These are phyloP conservation scores for Nyctalus aviator DNA, from an alignment of 2,797 vertebrate species.

Conservation along the genomic window DNA sequence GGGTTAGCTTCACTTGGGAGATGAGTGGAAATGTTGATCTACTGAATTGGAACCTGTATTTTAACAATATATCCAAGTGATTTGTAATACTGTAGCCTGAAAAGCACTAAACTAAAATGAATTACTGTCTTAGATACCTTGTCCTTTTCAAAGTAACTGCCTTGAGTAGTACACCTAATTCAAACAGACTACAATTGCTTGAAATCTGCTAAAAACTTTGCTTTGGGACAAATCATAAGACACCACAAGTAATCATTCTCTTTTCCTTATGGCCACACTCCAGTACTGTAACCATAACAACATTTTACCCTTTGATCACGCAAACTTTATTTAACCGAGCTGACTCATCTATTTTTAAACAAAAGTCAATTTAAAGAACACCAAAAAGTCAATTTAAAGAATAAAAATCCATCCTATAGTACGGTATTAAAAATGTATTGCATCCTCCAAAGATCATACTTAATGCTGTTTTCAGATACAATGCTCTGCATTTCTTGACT, in stretches of 20 bases:
- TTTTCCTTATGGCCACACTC: background rate
- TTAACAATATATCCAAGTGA: background rate
- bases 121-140: background rate
- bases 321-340: background rate
- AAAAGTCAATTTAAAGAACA: background rate
- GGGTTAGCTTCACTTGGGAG: background rate
- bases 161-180: background rate
- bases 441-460: background rate
- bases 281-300: background rate
- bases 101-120: background rate
- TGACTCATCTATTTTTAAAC: constrained; percentile 7
- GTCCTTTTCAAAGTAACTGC: background rate
- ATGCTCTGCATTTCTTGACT: background rate
- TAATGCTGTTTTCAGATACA: background rate
- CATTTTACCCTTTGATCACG: background rate
- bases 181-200: constrained; percentile 19
- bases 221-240: background rate
- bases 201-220: background rate
- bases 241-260: background rate
- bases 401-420: background rate
- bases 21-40: background rate
- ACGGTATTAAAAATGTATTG: background rate
- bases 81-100: background rate
- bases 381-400: background rate
- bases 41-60: background rate